Percentiles rank a stretch among this genome's conserved stretches.
Conservation (phyloP, 1,140 invertebrate species). For the Hydropsyche tenuis region DNA sequence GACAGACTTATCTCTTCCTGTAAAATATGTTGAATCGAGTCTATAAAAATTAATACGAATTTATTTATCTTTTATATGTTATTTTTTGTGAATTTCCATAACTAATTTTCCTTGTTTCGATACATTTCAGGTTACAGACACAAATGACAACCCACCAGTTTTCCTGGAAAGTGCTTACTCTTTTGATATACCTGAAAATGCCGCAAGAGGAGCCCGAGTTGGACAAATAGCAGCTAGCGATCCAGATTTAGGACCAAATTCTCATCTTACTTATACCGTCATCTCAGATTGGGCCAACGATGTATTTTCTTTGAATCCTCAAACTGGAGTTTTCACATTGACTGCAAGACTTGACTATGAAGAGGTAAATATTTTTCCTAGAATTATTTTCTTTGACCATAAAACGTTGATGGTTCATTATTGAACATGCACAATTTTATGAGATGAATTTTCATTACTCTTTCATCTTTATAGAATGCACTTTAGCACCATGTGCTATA, state of each 20-base stretch:
- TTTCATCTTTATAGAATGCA: too few relatives aligned
- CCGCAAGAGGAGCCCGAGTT: constrained; percentile 77
- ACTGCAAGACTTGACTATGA: constrained; percentile 92
- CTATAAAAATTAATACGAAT: constrained; percentile 1
- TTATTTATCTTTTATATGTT: neutral
- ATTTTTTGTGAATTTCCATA: neutral
- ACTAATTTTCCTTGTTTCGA: neutral
- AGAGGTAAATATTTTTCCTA: constrained; percentile 68
- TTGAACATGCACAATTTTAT: too few relatives aligned
- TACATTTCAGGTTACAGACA: constrained; percentile 78
- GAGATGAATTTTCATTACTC: too few relatives aligned
- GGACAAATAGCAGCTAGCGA: constrained; percentile 84
- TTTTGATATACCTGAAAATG: constrained; percentile 88
- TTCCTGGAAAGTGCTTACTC: constrained; percentile 86
- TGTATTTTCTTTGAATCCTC: constrained; percentile 90
- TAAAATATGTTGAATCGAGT: neutral
- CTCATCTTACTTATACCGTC: constrained; percentile 85
- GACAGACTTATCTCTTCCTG: neutral
- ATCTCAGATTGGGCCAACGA: constrained; percentile 94
- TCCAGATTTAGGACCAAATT: constrained; percentile 83
- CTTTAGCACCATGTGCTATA: too few relatives aligned
- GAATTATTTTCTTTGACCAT: neutral
- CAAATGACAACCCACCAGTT: constrained; percentile 92
- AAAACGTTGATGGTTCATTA: too few relatives aligned
- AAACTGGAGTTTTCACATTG: constrained; percentile 87